phyloP scores from a whole-genome alignment of 1,140 invertebrate species.

The Microplitis demolitor region DNA sequence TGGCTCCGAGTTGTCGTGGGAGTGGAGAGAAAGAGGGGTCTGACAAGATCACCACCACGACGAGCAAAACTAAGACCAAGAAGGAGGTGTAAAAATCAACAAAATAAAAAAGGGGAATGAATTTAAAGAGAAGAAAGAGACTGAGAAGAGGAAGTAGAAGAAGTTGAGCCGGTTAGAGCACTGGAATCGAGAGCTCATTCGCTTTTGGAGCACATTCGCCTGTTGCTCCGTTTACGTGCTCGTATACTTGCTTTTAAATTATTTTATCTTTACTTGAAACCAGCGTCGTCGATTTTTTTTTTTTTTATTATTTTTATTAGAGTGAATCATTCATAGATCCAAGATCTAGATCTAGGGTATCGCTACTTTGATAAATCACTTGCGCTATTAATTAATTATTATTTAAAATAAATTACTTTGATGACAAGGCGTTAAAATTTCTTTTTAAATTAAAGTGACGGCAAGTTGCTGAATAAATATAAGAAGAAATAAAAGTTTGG shows the following conservation, averaged over 20 bases:
- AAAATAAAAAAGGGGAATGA: background rate
- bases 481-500: slow-evolving; percentile 13
- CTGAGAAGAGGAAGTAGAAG: slow-evolving; percentile 4
- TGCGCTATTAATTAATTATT: background rate
- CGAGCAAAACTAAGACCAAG: no score
- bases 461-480: background rate
- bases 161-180: slow-evolving; percentile 9
- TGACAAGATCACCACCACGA: background rate
- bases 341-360: no score
- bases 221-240: slow-evolving; percentile 20
- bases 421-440: no score
- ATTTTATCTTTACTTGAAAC: background rate
- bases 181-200: slow-evolving; percentile 4
- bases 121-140: background rate
- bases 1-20: background rate
- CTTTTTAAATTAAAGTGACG: no score
- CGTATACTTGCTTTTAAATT: background rate
- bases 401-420: no score
- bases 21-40: background rate
- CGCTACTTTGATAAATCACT: no score
- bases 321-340: no score
- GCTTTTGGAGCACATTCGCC: slow-evolving; percentile 15
- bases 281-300: background rate
- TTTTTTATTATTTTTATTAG: background rate
- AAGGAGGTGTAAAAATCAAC: background rate